Evolutionary conservation across 2,888 invertebrate genomes (phyloP).

Genomic region (Zele albiditarsus): DNA sequence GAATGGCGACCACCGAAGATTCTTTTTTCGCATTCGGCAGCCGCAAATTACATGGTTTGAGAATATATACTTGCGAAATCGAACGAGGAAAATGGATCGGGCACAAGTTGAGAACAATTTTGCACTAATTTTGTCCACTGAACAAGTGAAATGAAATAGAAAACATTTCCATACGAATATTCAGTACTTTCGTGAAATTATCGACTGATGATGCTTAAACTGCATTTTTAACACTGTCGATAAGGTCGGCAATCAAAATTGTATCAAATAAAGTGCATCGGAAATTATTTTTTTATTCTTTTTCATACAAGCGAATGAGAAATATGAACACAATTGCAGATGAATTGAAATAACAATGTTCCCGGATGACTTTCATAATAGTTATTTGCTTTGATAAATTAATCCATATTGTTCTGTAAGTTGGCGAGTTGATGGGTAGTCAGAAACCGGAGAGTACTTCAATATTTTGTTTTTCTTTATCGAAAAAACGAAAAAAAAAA

Average conservation of each 20-base stretch:
- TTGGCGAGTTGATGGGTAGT: no score
- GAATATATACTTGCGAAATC: conserved; percentile 2
- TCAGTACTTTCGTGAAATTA: background rate
- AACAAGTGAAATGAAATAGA: background rate
- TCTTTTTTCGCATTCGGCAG: background rate
- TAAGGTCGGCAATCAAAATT: background rate
- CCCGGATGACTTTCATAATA: no score
- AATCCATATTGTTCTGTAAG: no score
- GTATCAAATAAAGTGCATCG: no score
- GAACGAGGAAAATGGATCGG: background rate
- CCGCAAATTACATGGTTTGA: conserved; percentile 5
- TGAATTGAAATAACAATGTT: no score
- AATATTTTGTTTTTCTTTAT: no score
- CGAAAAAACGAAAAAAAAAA: no score
- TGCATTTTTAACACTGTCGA: conserved; percentile 6
- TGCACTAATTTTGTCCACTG: background rate
- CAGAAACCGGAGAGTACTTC: no score
- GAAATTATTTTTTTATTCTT: no score
- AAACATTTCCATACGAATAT: background rate
- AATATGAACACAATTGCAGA: no score
- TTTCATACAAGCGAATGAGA: no score
- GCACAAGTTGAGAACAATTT: conserved; percentile 34
- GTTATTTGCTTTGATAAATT: no score
- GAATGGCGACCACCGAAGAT: conserved; percentile 15
- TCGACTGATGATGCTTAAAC: conserved; percentile 4